A percentile compares a stretch with the other conserved stretches of the same genome.
phyloP scores from a whole-genome alignment of 2,888 invertebrate genomes.

The Griposia aprilina region DNA sequence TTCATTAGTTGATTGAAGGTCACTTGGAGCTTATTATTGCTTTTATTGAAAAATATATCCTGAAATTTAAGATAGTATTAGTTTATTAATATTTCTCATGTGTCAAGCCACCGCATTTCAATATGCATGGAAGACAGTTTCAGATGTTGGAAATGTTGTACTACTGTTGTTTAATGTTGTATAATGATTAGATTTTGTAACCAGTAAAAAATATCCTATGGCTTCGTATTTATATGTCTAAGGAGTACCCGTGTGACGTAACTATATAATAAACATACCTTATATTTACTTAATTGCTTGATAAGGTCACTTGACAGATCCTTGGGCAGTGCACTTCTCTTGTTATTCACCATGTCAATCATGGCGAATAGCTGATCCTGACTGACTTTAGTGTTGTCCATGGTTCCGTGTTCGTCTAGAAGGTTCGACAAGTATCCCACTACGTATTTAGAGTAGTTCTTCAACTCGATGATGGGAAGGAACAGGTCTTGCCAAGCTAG shows the following conservation, averaged over 20 bases:
- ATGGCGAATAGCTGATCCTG: slow-evolving; percentile 91
- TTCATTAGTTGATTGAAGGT: slow-evolving; percentile 92
- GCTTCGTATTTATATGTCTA: background rate
- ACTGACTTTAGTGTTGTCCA: slow-evolving; percentile 82
- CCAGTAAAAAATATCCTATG: too few species aligned
- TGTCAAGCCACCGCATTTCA: background rate
- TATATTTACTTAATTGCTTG: slow-evolving; percentile 89
- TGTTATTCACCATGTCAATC: slow-evolving; percentile 91
- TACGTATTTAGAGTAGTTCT: slow-evolving; percentile 92
- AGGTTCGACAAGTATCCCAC: slow-evolving; percentile 91
- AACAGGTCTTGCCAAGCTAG: slow-evolving; percentile 94
- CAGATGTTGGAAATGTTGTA: background rate
- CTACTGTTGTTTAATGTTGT: background rate
- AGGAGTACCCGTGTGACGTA: background rate
- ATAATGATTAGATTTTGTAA: background rate
- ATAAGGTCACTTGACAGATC: slow-evolving; percentile 90
- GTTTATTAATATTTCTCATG: background rate
- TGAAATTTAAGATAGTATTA: slow-evolving; percentile 68
- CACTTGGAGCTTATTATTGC: slow-evolving; percentile 87
- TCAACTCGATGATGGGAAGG: slow-evolving; percentile 93
- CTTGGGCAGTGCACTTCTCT: slow-evolving; percentile 89
- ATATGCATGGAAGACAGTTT: background rate
- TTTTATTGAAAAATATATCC: slow-evolving; percentile 87
- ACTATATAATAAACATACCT: slow-evolving; percentile 80
- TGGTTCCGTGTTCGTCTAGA: slow-evolving; percentile 82